Evolutionary conservation across 2,888 invertebrate species (phyloP).

Genomic region (Marronus borbonicus): DNA sequence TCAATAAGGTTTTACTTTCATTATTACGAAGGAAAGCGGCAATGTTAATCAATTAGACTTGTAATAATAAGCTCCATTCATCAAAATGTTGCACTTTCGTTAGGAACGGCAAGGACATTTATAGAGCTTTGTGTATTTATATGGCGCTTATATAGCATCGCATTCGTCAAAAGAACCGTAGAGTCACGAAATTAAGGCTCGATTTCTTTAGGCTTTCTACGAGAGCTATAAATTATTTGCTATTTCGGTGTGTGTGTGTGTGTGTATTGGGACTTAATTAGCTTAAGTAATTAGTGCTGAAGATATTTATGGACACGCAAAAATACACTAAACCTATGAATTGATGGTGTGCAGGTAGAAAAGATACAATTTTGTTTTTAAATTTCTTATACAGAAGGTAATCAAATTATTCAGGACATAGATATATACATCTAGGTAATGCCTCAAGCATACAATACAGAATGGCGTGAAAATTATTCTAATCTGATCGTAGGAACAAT

Average conservation of each 20-base stretch:
- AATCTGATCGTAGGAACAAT: too few relatives aligned
- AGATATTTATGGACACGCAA: conserved; percentile 26
- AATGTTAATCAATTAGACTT: background rate
- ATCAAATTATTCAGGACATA: background rate
- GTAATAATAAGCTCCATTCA: conserved; percentile 21
- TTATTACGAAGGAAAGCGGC: background rate
- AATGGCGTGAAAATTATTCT: too few relatives aligned
- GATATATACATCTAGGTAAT: background rate
- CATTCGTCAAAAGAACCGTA: background rate
- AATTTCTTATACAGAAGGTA: too few relatives aligned
- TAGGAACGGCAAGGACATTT: background rate
- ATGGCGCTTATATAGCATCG: background rate
- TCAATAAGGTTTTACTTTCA: background rate
- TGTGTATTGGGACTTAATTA: conserved; percentile 13
- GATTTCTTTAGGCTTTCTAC: background rate
- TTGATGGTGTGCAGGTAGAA: too few relatives aligned
- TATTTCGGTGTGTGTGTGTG: background rate
- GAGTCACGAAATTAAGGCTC: conserved; percentile 9
- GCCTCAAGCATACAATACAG: too few relatives aligned
- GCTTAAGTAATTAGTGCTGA: conserved; percentile 22
- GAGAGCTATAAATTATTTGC: conserved; percentile 15
- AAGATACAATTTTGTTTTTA: too few relatives aligned
- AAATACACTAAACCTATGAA: conserved; percentile 1
- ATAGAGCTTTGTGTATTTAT: background rate
- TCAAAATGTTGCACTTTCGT: conserved; percentile 3